Base-by-base conservation (phyloP, 2,797 vertebrate species). In the Steatocranus sp. region DNA sequence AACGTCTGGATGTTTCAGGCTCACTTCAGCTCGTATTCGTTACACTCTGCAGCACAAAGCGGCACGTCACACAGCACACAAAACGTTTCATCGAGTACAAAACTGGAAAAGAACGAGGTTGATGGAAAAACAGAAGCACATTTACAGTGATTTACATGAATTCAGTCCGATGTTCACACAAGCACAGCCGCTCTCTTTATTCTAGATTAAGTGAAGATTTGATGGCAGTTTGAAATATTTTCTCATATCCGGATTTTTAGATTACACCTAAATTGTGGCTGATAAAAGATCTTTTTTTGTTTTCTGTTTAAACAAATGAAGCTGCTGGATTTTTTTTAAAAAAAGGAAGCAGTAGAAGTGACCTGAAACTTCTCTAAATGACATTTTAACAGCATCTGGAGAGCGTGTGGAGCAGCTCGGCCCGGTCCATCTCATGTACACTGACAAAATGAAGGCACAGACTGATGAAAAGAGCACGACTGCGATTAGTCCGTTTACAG, bases 91-190 rank as follows among this genome's bases (percentile, higher is more conserved):
- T 83, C 1, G 83, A 91, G 92, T 95, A 96, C 94, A 95, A 95
- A 96, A 94, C 89, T 85, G 89, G 87, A 92, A 91, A 90, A 91
- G 76, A 92, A 92, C 76, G 79, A 82, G 70, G 83, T 92, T 80
- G 80, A 95, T 89, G 90, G 70, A 92, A 91, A 94, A 89, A 77
- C 79, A 80, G 87, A 91, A 93, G 75, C 88, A 93, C 91, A 95
- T 96, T 93, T 95, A 95, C 93, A 96, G 91, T 91, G 93, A 94
- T 95, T 95, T 95, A 95, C 91, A 94, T 89, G 83, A 92, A 91
- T 83, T 86, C 84, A 91, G 89, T 90, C 86, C 84, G 80, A 73
- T 85, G 81, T 89, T 84, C 81, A 88, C 87, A 92, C 76, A 11
- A 86, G 77, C 81, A 88, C 43, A 81, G 78, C 88, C 68, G 32